These are phyloP conservation scores for Microctenopoma steveboyesi DNA, from an alignment of 2,797 vertebrate species.

Conservation along the genomic window DNA sequence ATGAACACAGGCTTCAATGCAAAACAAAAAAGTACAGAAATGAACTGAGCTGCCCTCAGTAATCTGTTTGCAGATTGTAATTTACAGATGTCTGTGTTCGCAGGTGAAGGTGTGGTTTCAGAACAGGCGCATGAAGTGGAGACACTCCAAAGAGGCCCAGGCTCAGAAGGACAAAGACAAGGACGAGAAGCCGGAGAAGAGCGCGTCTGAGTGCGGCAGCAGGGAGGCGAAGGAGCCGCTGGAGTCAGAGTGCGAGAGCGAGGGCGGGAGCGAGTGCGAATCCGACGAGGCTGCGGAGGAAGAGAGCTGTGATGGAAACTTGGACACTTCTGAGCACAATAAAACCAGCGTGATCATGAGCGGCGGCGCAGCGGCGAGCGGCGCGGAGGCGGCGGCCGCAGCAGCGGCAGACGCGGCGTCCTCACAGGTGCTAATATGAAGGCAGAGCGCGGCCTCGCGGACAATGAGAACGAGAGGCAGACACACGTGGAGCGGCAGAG, in stretches of 20 bases:
- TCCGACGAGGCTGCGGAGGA: conserved; percentile 87
- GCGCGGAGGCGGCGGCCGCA: conserved; percentile 55
- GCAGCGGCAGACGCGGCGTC: conserved; percentile 65
- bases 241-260: conserved; percentile 91
- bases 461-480: conserved; percentile 19
- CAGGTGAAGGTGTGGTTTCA: conserved; percentile 99
- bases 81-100: background rate
- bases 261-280: conserved; percentile 90
- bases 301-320: conserved; percentile 71
- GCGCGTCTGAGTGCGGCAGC: conserved; percentile 58
- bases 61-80: background rate
- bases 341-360: conserved; percentile 86
- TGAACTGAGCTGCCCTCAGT: background rate
- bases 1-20: no score
- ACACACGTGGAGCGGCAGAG: conserved; percentile 19
- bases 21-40: no score
- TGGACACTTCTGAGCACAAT: conserved; percentile 84
- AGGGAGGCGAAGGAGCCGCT: conserved; percentile 81
- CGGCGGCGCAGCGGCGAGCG: conserved; percentile 64
- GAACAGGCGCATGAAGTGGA: conserved; percentile 96
- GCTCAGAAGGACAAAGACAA: conserved; percentile 97
- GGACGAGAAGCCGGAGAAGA: conserved; percentile 83
- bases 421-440: conserved; percentile 76
- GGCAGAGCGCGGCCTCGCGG: background rate
- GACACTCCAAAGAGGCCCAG: conserved; percentile 97